Evolutionary conservation across 2,797 vertebrate species (phyloP).

Genomic region (Cuniculus paca): DNA sequence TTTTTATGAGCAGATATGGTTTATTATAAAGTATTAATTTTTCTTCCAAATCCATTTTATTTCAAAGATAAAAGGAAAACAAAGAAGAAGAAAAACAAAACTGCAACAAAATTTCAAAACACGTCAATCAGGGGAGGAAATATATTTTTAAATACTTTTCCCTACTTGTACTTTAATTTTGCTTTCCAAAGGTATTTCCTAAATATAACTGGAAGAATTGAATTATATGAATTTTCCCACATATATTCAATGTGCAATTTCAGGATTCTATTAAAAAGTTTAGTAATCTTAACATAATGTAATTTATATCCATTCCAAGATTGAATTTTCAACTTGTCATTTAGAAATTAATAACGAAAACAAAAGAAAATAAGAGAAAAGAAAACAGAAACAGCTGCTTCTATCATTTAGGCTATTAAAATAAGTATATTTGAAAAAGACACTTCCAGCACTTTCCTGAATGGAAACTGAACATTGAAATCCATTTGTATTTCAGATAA

Average conservation of each 20-base stretch:
- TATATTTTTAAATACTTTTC: neutral
- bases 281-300: neutral
- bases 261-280: neutral
- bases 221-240: neutral
- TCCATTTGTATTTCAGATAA: slow-evolving; percentile 1
- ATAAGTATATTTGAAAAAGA: neutral
- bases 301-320: neutral
- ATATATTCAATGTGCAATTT: neutral
- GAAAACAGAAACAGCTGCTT: neutral
- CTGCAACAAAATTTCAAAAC: too few species aligned
- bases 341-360: neutral
- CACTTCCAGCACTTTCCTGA: neutral
- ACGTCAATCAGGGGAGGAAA: neutral
- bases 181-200: neutral
- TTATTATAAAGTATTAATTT: too few species aligned
- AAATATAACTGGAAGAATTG: neutral
- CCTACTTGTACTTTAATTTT: neutral
- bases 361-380: neutral
- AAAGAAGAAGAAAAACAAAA: too few species aligned
- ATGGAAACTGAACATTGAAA: neutral
- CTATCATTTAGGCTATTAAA: neutral
- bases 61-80: too few species aligned
- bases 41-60: too few species aligned
- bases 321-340: neutral
- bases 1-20: too few species aligned